A percentile compares a stretch with the other conserved stretches of the same genome.
Conservation (phyloP, 2,888 invertebrate species). For the Agonopterix arenella region DNA sequence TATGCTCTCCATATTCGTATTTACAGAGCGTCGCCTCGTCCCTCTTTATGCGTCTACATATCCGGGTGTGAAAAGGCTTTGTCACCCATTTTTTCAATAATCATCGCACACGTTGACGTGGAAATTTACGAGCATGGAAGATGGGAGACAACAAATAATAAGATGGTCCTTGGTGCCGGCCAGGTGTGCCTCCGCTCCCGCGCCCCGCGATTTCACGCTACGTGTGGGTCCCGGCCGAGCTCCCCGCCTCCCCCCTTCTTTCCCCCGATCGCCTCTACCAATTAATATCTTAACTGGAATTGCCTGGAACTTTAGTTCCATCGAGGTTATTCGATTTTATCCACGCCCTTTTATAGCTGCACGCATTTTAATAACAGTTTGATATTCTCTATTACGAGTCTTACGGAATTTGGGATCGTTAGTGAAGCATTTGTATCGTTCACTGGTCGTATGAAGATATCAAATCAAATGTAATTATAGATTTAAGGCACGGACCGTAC, state of each 20-base stretch:
- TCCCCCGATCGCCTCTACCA: constrained; percentile 38
- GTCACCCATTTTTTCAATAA: constrained; percentile 66
- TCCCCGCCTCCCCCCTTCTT: constrained; percentile 20
- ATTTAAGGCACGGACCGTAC: constrained; percentile 13
- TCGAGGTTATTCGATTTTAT: constrained; percentile 37
- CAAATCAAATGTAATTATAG: constrained; percentile 26
- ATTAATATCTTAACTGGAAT: constrained; percentile 70
- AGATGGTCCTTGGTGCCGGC: constrained; percentile 48
- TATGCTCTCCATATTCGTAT: constrained; percentile 41
- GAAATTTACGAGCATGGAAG: constrained; percentile 74
- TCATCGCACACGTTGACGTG: constrained; percentile 74
- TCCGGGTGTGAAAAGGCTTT: constrained; percentile 66
- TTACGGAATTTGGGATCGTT: constrained; percentile 12
- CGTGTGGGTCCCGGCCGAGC: constrained; percentile 59
- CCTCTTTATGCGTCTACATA: constrained; percentile 52
- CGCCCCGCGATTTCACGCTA: constrained; percentile 70
- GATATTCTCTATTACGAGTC: constrained; percentile 34
- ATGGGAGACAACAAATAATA: constrained; percentile 74
- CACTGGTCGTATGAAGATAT: constrained; percentile 17
- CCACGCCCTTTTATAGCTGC: constrained; percentile 45
- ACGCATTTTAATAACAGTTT: constrained; percentile 44
- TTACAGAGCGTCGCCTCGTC: constrained; percentile 30
- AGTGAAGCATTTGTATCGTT: constrained; percentile 8
- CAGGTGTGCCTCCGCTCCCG: constrained; percentile 64
- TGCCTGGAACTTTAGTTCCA: constrained; percentile 40